phyloP scores from a whole-genome alignment of 2,113 vertebrate species.

The Marmota flaviventris region DNA sequence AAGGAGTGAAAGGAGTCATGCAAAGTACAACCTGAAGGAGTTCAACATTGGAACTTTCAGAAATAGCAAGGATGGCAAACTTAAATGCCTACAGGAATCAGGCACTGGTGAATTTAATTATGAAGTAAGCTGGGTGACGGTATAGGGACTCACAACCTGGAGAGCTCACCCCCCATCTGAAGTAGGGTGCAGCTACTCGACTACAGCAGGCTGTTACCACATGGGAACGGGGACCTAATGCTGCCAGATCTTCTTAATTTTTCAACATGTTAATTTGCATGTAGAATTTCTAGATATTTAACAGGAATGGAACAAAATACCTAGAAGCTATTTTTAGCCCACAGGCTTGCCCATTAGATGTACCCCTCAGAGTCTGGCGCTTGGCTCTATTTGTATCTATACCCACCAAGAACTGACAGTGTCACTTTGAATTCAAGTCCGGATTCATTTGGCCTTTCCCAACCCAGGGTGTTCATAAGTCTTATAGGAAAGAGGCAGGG shows the following conservation, averaged over 20 bases:
- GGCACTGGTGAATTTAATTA: neutral
- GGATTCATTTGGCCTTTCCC: neutral
- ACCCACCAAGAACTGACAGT: neutral
- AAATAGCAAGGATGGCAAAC: neutral
- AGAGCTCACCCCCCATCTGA: neutral
- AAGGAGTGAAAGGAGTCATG: neutral
- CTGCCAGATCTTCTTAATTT: slow-evolving; percentile 25
- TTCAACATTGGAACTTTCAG: neutral
- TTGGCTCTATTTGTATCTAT: neutral
- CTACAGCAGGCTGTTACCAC: neutral
- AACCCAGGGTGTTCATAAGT: neutral
- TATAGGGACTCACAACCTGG: neutral
- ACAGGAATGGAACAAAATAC: neutral
- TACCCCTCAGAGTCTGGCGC: neutral
- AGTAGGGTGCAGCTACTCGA: neutral
- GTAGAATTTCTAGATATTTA: slow-evolving; percentile 48
- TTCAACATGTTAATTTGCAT: neutral
- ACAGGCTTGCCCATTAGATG: neutral
- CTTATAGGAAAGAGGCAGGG: neutral
- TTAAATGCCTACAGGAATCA: neutral
- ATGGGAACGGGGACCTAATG: neutral
- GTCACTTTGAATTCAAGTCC: neutral
- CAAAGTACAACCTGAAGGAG: neutral
- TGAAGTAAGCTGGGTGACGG: neutral
- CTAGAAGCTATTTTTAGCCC: neutral